A percentile compares a stretch with the other conserved stretches of the same genome.
These are phyloP conservation scores for Yasuhikotakia modesta DNA, from an alignment of 2,797 vertebrate genomes.

Conservation along the genomic window DNA sequence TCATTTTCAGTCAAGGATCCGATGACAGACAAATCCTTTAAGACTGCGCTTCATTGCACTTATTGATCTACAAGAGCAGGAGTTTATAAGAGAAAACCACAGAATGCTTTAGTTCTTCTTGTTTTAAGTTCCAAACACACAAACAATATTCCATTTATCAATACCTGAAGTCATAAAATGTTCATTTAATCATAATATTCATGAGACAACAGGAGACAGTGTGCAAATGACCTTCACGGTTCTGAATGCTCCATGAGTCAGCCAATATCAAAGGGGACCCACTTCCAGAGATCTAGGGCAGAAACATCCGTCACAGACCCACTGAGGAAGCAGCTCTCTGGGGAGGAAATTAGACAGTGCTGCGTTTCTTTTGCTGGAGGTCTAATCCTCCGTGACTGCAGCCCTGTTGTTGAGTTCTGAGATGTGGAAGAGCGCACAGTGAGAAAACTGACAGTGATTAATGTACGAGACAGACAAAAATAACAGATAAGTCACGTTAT, in stretches of 20 bases:
- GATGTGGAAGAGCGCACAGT: conserved; percentile 22
- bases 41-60: conserved; percentile 45
- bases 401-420: conserved; percentile 35
- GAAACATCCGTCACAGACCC: conserved; percentile 74
- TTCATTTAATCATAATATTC: conserved; percentile 78
- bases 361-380: conserved; percentile 54
- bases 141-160: conserved; percentile 67
- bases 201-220: conserved; percentile 70
- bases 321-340: conserved; percentile 65
- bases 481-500: background rate
- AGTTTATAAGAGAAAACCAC: conserved; percentile 53
- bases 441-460: conserved; percentile 47
- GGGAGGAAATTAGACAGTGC: conserved; percentile 64
- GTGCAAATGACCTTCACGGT: conserved; percentile 77
- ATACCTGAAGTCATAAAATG: conserved; percentile 71
- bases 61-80: conserved; percentile 54
- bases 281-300: conserved; percentile 74
- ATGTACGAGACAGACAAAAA: conserved; percentile 30
- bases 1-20: conserved; percentile 28
- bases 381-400: conserved; percentile 56
- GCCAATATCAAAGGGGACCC: conserved; percentile 76
- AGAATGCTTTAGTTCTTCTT: conserved; percentile 30
- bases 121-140: no score
- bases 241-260: conserved; percentile 69
- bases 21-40: conserved; percentile 33